A percentile compares a stretch with the other conserved stretches of the same genome.
These are phyloP conservation scores for Griposia aprilina DNA, from an alignment of 2,888 invertebrate genomes.

Conservation along the genomic window DNA sequence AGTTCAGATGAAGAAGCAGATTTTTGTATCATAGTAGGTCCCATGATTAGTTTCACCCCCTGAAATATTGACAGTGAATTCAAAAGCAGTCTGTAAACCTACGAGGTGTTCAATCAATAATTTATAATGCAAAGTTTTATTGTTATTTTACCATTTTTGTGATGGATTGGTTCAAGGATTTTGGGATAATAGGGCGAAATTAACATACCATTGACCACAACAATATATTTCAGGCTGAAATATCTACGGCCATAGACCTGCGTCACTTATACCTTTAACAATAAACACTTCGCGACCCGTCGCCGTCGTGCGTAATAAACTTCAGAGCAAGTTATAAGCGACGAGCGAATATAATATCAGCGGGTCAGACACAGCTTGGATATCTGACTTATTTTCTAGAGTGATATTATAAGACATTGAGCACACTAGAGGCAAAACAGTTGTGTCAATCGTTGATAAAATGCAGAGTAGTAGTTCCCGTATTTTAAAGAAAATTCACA, in stretches of 20 bases:
- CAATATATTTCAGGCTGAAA: background rate
- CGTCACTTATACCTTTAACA: background rate
- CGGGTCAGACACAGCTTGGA: background rate
- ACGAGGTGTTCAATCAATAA: no score
- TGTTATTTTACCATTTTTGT: no score
- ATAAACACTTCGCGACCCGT: constrained; percentile 16
- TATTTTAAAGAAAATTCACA: background rate
- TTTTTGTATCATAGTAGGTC: no score
- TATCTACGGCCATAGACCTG: background rate
- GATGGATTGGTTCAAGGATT: no score
- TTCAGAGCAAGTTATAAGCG: constrained; percentile 5
- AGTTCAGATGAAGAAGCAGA: no score
- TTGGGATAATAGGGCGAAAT: background rate
- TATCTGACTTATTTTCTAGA: background rate
- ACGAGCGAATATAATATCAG: background rate
- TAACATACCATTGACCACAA: background rate
- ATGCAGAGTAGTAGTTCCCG: background rate
- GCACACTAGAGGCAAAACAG: background rate
- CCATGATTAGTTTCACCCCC: no score
- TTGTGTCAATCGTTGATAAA: background rate
- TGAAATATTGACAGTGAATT: no score
- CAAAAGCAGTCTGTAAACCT: no score
- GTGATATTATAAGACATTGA: background rate
- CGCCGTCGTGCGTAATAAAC: constrained; percentile 10
- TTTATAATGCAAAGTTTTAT: no score